Percentiles rank a stretch among this genome's conserved stretches.
These are phyloP conservation scores for Poecile atricapillus DNA, from an alignment of 2,113 vertebrate genomes.

Conservation along the genomic window DNA sequence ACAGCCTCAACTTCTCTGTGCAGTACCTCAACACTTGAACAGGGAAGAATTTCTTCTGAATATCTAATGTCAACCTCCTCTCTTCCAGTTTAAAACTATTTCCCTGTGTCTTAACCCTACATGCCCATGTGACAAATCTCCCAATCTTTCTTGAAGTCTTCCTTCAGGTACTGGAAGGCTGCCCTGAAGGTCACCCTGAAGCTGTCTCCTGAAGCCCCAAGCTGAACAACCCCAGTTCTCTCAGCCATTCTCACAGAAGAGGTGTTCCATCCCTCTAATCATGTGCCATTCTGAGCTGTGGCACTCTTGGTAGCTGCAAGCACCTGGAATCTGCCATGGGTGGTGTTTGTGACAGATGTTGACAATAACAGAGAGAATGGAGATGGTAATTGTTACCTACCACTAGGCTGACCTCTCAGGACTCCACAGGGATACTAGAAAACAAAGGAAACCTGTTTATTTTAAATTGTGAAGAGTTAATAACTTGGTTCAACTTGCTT, in stretches of 20 bases:
- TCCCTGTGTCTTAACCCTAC: neutral
- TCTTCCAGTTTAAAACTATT: neutral
- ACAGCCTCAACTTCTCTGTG: neutral
- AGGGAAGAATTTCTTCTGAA: neutral
- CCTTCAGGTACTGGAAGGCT: neutral
- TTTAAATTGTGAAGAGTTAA: neutral
- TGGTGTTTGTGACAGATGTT: neutral
- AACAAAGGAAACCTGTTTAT: neutral
- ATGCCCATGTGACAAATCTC: neutral
- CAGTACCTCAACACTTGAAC: neutral
- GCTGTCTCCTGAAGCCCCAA: neutral
- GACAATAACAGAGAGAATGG: neutral
- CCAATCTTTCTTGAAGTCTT: neutral
- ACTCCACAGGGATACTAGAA: neutral
- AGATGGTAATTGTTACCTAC: neutral
- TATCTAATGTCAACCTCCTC: neutral
- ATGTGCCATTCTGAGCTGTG: neutral
- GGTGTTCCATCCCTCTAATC: neutral
- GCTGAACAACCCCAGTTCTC: neutral
- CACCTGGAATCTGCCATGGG: neutral
- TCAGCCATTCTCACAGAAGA: neutral
- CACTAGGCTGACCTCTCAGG: neutral
- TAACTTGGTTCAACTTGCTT: neutral
- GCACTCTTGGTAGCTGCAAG: neutral
- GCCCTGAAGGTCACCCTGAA: neutral